Evolutionary conservation across 2,888 invertebrate genomes (phyloP), one percentile per base, ranked within the genome.

Genomic region (Bhutanitis thaidina): DNA sequence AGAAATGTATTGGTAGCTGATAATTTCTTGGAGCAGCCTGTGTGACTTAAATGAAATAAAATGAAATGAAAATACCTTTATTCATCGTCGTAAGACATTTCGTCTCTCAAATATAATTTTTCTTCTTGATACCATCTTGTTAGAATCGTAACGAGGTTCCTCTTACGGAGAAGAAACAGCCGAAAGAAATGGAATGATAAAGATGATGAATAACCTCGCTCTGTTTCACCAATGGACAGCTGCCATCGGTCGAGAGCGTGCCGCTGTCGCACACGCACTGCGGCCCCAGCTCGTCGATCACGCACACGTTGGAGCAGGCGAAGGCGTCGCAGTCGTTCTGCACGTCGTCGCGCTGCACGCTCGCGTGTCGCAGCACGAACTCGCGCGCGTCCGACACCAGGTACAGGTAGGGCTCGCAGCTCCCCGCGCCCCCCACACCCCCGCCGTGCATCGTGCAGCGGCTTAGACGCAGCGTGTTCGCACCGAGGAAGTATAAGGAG

Each of bases 401-500:
- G 3, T 92, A 91, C 10, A 76, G 66, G 59, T 71, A 80, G 0
- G 71, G 69, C 56, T 77, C 72, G 64, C 94, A 94, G 1, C 61
- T 64, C 27, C 75, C 20, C 20, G 20, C 20, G 20, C 20, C 20
- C 20, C 20, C 20, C 20, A 3, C 20, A 2, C 20, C 20, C 20
- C 92, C 57, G 86, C 92, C 30, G 93, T 75, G n/a, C 80, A 78
- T 64, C 93, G 94, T 56, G 62, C 94, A 95, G 49, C 91, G 92
- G 13, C 84, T 84, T 27, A 94, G 80, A 15, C 90, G 87, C 38
- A 90, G 91, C 0, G 90, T 76, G 41, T 90, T 90, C 0, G 86
- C 81, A 3, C 87, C 90, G 0, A 93, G 75, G 90, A 94, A 96
- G 76, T 94, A 97, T 0, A 97, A 80, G 57, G 93, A 88, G 72